These are phyloP conservation scores for Willowsia nigromaculata DNA, from an alignment of 2,888 invertebrate genomes.

Conservation along the genomic window DNA sequence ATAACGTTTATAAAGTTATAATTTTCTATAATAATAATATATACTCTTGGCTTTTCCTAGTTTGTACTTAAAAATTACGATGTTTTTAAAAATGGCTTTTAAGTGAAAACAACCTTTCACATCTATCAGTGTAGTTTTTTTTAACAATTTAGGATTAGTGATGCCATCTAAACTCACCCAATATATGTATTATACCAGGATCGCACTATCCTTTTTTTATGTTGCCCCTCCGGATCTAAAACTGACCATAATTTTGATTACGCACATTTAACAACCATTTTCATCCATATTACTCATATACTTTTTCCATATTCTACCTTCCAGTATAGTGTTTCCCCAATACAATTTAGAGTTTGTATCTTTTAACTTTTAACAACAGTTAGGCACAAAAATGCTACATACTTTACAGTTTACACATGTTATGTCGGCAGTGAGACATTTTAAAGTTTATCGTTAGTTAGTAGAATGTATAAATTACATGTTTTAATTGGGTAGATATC, in stretches of 20 bases:
- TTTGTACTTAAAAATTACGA: conserved; percentile 70
- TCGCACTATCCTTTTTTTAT: not conserved
- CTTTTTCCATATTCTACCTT: not conserved
- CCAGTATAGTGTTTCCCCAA: not conserved
- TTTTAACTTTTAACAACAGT: conserved; percentile 10
- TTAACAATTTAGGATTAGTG: not conserved
- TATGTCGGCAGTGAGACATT: conserved; percentile 54
- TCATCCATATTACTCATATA: no score
- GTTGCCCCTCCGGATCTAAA: not conserved
- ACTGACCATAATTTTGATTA: not conserved
- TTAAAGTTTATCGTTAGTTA: not conserved
- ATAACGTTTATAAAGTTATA: conserved; percentile 54
- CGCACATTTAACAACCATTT: no score
- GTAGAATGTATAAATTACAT: conserved; percentile 1
- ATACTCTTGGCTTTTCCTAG: conserved; percentile 67
- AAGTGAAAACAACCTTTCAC: conserved; percentile 42
- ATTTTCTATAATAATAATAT: conserved; percentile 48
- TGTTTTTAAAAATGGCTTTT: conserved; percentile 66
- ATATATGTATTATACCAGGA: conserved; percentile 35
- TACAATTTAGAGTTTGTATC: not conserved
- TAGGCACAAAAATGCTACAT: conserved; percentile 39
- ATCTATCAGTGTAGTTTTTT: not conserved
- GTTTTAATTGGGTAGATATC: conserved; percentile 12
- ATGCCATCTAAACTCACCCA: conserved; percentile 22
- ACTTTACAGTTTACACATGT: conserved; percentile 50